Base-by-base conservation (phyloP, 2,888 invertebrate species). In the Andrena camellia region DNA sequence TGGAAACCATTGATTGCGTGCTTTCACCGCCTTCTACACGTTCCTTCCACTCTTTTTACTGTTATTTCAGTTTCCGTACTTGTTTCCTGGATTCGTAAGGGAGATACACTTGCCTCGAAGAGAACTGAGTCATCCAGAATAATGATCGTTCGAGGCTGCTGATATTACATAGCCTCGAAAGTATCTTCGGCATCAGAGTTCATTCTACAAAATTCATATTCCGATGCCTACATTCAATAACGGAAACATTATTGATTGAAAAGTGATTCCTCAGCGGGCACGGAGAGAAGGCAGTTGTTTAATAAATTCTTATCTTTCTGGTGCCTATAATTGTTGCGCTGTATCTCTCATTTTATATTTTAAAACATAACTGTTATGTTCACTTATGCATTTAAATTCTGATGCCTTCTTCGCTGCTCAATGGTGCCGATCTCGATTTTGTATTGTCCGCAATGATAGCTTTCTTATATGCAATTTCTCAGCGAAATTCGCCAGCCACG, bases 1-100 rank as follows among this genome's bases (percentile, higher is more conserved):
- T 82, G 72, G 69, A 77, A 70, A 64, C 72, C 73, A 72, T 69
- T 83, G 82, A 82, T 77, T 70, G 52, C 75, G 35, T 33, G 54
- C 59, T 81, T 76, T 71, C 57, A 57, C 72, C 64, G 6, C 31
- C 29, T 31, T 26, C 42, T 4, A 0, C 20, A 20, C 35, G 33
- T 26, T 29, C 52, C 50, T 50, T 35, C 52, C 1, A 31, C 1
- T 57, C 48, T 31, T n/a, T 72, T 50, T 35, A 42, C 57, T 59
- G 62, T 68, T 72, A 72, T 68, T 26, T 31, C 23, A 17, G 42
- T 66, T 23, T 35, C 20, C 29, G 20, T 10, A 4, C 7, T 59
- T 26, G 66, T 54, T 62, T 68, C 59, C 50, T 48, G 67, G 17
- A 42, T n/a, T 10, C n/a, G 10, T 7, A 60, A 31, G 10, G 8